These are phyloP conservation scores for Tyria jacobaeae DNA, from an alignment of 2,888 invertebrate species.

Conservation along the genomic window DNA sequence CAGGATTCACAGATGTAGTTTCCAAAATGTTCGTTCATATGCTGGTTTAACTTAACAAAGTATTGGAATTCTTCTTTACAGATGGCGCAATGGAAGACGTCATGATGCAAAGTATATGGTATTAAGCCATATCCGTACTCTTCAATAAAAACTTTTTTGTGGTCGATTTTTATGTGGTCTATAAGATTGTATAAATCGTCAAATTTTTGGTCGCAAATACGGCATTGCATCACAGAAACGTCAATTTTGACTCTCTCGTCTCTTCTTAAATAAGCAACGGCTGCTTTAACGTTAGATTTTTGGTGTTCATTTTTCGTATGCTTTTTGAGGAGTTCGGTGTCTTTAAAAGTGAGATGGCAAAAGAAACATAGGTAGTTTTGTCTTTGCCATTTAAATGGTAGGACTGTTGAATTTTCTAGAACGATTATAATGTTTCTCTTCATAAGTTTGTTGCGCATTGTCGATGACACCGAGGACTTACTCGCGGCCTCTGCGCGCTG, in stretches of 20 bases:
- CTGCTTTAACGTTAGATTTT: constrained; percentile 65
- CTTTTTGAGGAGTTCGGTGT: constrained; percentile 65
- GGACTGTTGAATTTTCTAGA: constrained; percentile 69
- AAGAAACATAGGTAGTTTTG: constrained; percentile 79
- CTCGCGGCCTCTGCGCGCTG: constrained; percentile 52
- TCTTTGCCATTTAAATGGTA: constrained; percentile 81
- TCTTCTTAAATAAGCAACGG: constrained; percentile 70
- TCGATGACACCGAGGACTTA: constrained; percentile 70
- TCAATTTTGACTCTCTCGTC: constrained; percentile 81
- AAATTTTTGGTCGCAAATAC: constrained; percentile 55
- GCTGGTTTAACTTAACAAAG: constrained; percentile 77
- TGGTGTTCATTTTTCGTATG: constrained; percentile 70
- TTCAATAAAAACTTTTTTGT: constrained; percentile 59
- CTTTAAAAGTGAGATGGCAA: constrained; percentile 73
- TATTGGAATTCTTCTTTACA: constrained; percentile 71
- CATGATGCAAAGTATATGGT: constrained; percentile 66
- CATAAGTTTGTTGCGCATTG: constrained; percentile 73
- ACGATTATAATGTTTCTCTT: constrained; percentile 74
- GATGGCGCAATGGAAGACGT: constrained; percentile 66
- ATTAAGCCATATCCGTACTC: constrained; percentile 68
- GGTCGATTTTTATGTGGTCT: constrained; percentile 62
- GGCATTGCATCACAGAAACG: constrained; percentile 61
- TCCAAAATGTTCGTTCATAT: constrained; percentile 78
- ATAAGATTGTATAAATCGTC: constrained; percentile 57
- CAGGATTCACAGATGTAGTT: constrained; percentile 76